phyloP scores from a whole-genome alignment of 2,113 vertebrate species.

The Psammodynastes pulverulentus region DNA sequence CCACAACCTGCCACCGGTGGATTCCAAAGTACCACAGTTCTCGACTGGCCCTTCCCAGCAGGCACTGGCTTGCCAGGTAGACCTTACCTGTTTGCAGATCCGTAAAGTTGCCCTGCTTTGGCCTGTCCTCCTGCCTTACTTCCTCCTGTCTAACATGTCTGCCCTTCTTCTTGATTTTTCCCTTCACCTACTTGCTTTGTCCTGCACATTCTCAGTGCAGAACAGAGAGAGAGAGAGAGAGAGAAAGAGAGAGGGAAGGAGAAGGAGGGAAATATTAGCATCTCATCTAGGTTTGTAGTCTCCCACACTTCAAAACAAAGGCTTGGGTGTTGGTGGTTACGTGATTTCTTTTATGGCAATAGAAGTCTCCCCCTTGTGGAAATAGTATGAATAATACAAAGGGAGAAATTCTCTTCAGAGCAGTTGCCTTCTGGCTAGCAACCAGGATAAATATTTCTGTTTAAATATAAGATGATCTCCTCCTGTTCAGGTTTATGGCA shows the following conservation, averaged over 20 bases:
- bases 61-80: slow-evolving; percentile 82
- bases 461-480: neutral
- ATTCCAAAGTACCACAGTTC: slow-evolving; percentile 66
- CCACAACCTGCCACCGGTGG: slow-evolving; percentile 67
- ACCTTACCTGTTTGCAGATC: slow-evolving; percentile 48
- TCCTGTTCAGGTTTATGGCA: neutral
- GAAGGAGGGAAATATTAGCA: neutral
- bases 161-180: slow-evolving; percentile 53
- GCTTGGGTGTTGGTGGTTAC: slow-evolving; percentile 8
- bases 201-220: slow-evolving; percentile 27
- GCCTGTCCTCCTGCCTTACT: slow-evolving; percentile 63
- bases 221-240: neutral
- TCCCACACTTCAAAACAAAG: slow-evolving; percentile 29
- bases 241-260: neutral
- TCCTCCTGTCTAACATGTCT: slow-evolving; percentile 71
- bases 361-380: slow-evolving; percentile 26
- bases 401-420: too few species aligned
- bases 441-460: neutral
- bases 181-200: slow-evolving; percentile 41
- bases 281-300: neutral
- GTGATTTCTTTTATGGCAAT: neutral
- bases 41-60: slow-evolving; percentile 75
- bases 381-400: neutral
- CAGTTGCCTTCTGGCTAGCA: neutral
- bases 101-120: slow-evolving; percentile 11